Base-by-base conservation (phyloP, 2,797 vertebrate genomes). In the Galago senegalensis region DNA sequence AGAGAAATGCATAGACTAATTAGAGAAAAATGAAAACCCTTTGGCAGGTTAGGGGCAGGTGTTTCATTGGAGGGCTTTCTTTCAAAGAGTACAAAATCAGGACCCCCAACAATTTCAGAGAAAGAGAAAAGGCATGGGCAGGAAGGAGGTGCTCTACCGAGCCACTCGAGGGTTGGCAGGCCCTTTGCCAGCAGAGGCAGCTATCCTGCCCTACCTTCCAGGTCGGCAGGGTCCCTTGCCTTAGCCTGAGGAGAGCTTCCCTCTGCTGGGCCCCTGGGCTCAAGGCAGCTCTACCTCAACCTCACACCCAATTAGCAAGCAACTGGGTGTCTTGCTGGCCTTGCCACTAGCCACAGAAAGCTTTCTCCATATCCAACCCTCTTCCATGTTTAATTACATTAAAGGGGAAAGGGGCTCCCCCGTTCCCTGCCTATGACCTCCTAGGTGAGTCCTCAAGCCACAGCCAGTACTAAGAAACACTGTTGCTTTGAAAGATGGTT, bases 1-100 rank as follows among this genome's bases (percentile, higher is more conserved):
- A 95, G 93, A 97, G 96, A 98, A 97, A 98, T 98, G 98, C 98
- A 98, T 97, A 98, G 98, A 98, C 97, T 93, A 63, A 95, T 96
- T 86, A 18, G 65, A 96, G 92, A 97, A 97, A 97, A 96, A 93
- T 46, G 76, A 70, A 87, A 97, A 96, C 96, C 84, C 79, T 70
- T 2, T 37, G 23, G 79, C 73, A 43, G 61, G 60, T 67, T 29
- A 23, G 90, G 92, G 83, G 37, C 31, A 14, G 56, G 56, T 34
- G 67, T 91, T 82, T 89, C 43, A 58, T 7, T n/a, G 67, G 89
- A 83, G 93, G 89, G 49, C 73, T 79, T 96, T 69, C 85, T 94
- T 43, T 92, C 56, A 63, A 83, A 96, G 83, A 81, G 84, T 81
- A 94, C 49, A 85, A 67, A 73, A 46, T 56, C 46, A 60, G 91